phyloP scores from a whole-genome alignment of 1,140 invertebrate species.

The Nasonia longicornis region DNA sequence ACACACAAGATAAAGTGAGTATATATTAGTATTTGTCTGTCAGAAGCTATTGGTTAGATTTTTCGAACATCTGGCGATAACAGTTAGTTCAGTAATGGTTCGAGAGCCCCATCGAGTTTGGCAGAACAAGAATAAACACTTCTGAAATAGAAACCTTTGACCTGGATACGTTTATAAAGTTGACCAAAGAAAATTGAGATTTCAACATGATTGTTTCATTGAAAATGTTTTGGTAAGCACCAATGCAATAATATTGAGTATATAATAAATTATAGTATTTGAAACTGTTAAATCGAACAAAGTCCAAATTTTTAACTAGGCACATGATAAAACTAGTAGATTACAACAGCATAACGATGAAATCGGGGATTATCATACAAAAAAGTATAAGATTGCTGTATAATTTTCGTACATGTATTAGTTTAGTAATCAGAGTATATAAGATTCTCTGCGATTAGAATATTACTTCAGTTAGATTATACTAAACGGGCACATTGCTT shows the following conservation, averaged over 20 bases:
- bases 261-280: not conserved
- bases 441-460: slow-evolving; percentile 27
- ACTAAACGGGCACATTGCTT: slow-evolving; percentile 8
- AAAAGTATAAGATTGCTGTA: not conserved
- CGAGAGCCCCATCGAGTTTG: slow-evolving; percentile 53
- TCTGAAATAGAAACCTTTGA: slow-evolving; percentile 60
- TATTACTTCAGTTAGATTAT: slow-evolving; percentile 15
- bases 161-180: slow-evolving; percentile 51
- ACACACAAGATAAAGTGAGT: not conserved
- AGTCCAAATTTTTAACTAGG: not conserved
- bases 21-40: not conserved
- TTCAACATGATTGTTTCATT: slow-evolving; percentile 24
- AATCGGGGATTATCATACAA: slow-evolving; percentile 6
- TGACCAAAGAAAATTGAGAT: slow-evolving; percentile 36
- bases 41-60: not conserved
- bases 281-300: not conserved
- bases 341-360: not conserved
- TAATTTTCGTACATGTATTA: not conserved
- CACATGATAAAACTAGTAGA: not conserved
- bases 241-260: not conserved
- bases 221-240: not conserved
- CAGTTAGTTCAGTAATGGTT: slow-evolving; percentile 30
- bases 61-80: slow-evolving; percentile 45
- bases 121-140: slow-evolving; percentile 58
- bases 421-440: not conserved